Evolutionary conservation across 53 echinoderm and acorn worm genomes (phyloP).

Genomic region (Mesocentrotus franciscanus): DNA sequence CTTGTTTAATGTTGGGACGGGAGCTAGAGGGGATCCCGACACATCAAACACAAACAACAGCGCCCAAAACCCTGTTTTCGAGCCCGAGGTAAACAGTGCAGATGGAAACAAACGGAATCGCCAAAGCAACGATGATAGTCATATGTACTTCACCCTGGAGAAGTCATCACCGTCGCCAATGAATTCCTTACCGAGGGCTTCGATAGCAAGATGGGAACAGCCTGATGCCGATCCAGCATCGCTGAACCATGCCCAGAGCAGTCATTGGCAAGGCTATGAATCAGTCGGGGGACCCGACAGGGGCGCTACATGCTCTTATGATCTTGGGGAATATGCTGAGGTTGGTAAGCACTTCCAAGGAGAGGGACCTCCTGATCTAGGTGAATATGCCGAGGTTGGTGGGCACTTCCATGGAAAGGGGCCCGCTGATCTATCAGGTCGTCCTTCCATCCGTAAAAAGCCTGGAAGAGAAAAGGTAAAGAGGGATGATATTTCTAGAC

Average conservation of each 20-base stretch:
- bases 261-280: neutral
- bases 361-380: neutral
- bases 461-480: neutral
- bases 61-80: neutral
- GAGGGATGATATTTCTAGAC: neutral
- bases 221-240: neutral
- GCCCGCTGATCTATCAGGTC: neutral
- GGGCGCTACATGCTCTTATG: neutral
- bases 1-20: neutral
- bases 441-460: neutral
- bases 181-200: neutral
- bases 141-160: slow-evolving; percentile 18
- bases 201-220: neutral
- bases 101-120: neutral
- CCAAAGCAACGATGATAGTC: neutral
- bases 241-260: neutral
- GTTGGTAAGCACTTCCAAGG: too few relatives aligned
- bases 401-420: too few relatives aligned
- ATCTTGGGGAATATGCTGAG: neutral
- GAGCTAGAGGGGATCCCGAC: neutral
- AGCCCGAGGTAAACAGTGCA: neutral
- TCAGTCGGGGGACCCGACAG: neutral
- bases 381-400: too few relatives aligned
- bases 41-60: neutral
- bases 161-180: neutral